Evolutionary conservation across 2,113 vertebrate genomes (phyloP), one percentile per base, ranked within the genome.

Genomic region (Lepus europaeus): DNA sequence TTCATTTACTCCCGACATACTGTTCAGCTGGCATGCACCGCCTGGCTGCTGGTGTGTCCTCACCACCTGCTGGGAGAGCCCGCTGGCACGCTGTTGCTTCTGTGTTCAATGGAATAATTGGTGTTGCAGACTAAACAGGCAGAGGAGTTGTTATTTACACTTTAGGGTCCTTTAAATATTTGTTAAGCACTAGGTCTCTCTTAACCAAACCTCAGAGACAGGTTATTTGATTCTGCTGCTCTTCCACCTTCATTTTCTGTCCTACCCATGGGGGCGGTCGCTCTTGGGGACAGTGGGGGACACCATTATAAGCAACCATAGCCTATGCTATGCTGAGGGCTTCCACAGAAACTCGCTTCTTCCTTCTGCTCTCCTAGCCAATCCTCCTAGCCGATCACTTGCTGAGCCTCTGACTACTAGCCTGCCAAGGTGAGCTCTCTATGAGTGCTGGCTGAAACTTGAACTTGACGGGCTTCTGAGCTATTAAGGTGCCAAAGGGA

Each of bases 171-270:
- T 82, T 95, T 87, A 91, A 88, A 45, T 76, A 33, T 78, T 63
- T 91, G 72, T 78, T 89, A 86, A 81, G 53, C 86, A 78, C n/a
- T 53, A 92, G 64, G 3, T n/a, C 64, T 73, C 72, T 78, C 59
- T n/a, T 78, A 89, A 61, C 31, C 59, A 14, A 89, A 77, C 73
- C 81, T 33, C 56, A 70, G 39, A 63, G 81, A 36, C 53, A 49
- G 3, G 29, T 53, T 36, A 5, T 80, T 79, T 74, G 17, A 59
- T 83, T 87, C 56, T 87, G 70, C 29, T 49, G 27, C 36, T 53
- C 49, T 72, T 82, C 45, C 13, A 13, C 31, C 22, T 27, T 70
- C n/a, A 45, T 70, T 82, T 82, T 31, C 39, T 59, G 70, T 7
- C 66, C 39, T 74, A 63, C 13, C 59, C n/a, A 53, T 56, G 70